phyloP scores from a whole-genome alignment of 2,888 invertebrate species.

The Eupithecia insigniata region DNA sequence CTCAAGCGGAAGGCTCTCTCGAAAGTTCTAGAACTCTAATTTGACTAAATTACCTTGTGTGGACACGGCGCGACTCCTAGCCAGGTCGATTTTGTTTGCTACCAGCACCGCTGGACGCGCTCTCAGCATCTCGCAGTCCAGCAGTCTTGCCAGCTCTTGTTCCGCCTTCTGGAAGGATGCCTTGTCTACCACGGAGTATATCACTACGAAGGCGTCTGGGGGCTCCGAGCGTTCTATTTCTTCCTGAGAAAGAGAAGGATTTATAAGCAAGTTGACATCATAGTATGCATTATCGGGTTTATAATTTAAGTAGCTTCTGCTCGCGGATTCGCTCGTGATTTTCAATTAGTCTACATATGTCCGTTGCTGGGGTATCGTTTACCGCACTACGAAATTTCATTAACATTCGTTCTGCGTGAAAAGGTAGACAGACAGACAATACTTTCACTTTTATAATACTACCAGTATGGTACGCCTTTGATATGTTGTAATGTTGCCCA shows the following conservation, averaged over 20 bases:
- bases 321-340: too few species aligned
- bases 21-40: neutral
- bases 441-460: too few species aligned
- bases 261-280: neutral
- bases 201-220: conserved; percentile 93
- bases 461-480: too few species aligned
- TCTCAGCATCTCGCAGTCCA: conserved; percentile 91
- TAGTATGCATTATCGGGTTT: neutral
- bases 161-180: conserved; percentile 93
- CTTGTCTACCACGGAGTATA: conserved; percentile 96
- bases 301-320: too few species aligned
- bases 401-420: too few species aligned
- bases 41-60: conserved; percentile 87
- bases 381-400: too few species aligned
- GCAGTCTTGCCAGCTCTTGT: conserved; percentile 89
- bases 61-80: conserved; percentile 93
- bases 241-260: conserved; percentile 80
- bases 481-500: too few species aligned
- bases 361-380: too few species aligned
- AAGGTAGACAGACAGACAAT: too few species aligned
- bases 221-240: conserved; percentile 88
- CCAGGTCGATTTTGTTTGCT: conserved; percentile 97
- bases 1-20: neutral
- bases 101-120: conserved; percentile 93
- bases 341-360: too few species aligned